Conservation (phyloP, 2,113 vertebrate genomes). For the Tachysurus vachellii region DNA sequence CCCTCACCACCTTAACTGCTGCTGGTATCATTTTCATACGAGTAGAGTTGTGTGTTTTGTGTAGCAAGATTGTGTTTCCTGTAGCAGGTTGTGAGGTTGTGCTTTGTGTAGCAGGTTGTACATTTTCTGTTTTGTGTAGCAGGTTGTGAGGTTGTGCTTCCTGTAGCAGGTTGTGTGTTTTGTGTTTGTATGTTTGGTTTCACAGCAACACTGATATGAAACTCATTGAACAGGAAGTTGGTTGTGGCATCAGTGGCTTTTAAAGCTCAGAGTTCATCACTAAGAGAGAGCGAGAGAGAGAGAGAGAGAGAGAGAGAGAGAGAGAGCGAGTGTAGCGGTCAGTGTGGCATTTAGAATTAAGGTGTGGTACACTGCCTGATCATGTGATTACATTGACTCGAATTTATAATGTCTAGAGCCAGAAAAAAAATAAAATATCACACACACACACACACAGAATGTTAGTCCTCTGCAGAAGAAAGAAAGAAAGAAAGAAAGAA, state of each 20-base stretch:
- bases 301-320: too few species aligned
- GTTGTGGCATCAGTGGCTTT: slow-evolving; percentile 74
- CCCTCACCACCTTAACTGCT: background rate
- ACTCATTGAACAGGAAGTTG: slow-evolving; percentile 75
- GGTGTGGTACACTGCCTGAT: background rate
- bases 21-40: background rate
- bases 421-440: background rate
- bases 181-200: slow-evolving; percentile 58
- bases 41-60: background rate
- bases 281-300: slow-evolving; percentile 49
- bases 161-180: background rate
- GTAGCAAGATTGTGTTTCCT: background rate
- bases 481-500: background rate
- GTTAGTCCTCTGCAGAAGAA: too few species aligned
- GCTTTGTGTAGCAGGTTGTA: background rate
- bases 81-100: background rate
- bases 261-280: slow-evolving; percentile 66
- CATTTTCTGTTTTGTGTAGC: background rate
- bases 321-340: background rate
- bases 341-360: background rate
- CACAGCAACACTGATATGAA: slow-evolving; percentile 67
- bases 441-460: background rate
- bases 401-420: background rate
- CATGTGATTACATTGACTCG: background rate
- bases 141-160: background rate